A percentile compares a stretch with the other conserved stretches of the same genome.
Conservation (phyloP, 2,888 invertebrate species). For the Brassicogethes aeneus region DNA sequence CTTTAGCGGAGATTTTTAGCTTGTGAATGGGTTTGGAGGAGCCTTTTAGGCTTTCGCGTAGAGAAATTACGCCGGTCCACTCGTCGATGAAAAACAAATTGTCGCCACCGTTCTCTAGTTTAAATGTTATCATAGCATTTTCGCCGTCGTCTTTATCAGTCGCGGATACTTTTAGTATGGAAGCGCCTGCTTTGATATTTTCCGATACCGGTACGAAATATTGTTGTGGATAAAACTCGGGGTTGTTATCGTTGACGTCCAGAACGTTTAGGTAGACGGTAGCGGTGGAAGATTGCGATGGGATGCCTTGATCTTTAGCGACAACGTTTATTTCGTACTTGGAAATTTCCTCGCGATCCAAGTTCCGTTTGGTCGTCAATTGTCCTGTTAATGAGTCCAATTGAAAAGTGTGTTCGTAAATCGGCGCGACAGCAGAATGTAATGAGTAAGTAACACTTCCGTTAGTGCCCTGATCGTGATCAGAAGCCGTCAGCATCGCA, state of each 20-base stretch:
- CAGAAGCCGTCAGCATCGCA: conserved; percentile 75
- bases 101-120: conserved; percentile 69
- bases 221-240: conserved; percentile 81
- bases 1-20: conserved; percentile 69
- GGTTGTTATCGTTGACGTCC: conserved; percentile 89
- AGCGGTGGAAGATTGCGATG: conserved; percentile 83
- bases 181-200: conserved; percentile 54
- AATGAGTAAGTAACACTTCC: conserved; percentile 81
- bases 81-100: conserved; percentile 73
- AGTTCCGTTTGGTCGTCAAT: conserved; percentile 62
- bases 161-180: conserved; percentile 68
- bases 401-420: conserved; percentile 76
- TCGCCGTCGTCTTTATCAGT: conserved; percentile 82
- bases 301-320: conserved; percentile 86
- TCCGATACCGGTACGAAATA: conserved; percentile 74
- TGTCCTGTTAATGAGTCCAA: conserved; percentile 80
- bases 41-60: conserved; percentile 57
- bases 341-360: conserved; percentile 75
- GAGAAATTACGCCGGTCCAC: conserved; percentile 63
- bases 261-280: conserved; percentile 70
- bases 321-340: conserved; percentile 76
- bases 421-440: conserved; percentile 65
- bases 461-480: conserved; percentile 90
- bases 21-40: conserved; percentile 60
- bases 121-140: conserved; percentile 73